Percentiles rank a stretch among this genome's conserved stretches.
Evolutionary conservation across 2,797 vertebrate species (phyloP).

Genomic region (Discoglossus pictus): DNA sequence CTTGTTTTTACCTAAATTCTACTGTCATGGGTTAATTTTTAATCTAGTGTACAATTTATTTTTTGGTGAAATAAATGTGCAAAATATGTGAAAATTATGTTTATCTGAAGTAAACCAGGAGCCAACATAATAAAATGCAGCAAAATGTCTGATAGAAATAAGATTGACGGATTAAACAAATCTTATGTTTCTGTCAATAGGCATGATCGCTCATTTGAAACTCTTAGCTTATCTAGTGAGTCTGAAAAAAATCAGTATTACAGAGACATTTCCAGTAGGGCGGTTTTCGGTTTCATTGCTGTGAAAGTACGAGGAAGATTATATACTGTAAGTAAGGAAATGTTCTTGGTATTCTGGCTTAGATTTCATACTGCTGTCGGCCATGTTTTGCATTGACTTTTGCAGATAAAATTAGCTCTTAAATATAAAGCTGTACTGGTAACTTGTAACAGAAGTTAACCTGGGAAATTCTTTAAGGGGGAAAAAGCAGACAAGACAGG

Average conservation of each 20-base stretch:
- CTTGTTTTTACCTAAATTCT: no score
- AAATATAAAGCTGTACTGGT: constrained; percentile 27
- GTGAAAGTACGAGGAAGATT: not conserved
- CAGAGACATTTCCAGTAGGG: not conserved
- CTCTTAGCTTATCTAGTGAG: not conserved
- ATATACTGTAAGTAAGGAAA: no score
- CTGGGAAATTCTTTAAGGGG: constrained; percentile 24
- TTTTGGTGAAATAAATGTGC: no score
- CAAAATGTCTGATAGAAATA: constrained; percentile 3
- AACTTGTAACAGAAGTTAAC: constrained; percentile 37
- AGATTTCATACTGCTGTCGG: no score
- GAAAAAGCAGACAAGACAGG: constrained; percentile 22
- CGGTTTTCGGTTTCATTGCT: not conserved
- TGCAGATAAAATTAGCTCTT: constrained; percentile 33
- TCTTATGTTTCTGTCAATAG: constrained; percentile 6
- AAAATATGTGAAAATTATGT: no score
- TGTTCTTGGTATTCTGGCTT: no score
- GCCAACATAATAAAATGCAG: not conserved
- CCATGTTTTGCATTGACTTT: constrained; percentile 32
- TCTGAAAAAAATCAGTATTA: not conserved
- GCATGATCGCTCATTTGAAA: constrained; percentile 4
- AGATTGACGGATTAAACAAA: constrained; percentile 8
- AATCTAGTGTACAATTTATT: no score
- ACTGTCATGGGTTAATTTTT: no score
- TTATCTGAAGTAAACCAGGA: not conserved